Conservation (phyloP, 2,888 invertebrate genomes). For the Caenorhabditis japonica region DNA sequence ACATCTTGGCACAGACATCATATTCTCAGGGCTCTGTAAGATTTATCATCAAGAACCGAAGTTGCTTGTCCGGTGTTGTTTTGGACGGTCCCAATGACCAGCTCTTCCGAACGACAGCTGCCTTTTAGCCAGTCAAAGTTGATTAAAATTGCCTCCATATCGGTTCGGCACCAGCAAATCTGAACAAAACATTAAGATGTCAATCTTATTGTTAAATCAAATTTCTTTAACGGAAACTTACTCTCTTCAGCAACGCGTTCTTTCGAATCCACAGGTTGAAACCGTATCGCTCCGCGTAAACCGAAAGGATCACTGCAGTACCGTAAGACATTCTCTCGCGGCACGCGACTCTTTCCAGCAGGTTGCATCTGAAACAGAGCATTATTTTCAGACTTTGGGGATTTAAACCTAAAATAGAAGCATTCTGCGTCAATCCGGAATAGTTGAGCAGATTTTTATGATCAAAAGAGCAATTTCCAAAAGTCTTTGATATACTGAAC, state of each 20-base stretch:
- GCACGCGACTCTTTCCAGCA: slow-evolving; percentile 59
- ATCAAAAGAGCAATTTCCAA: no score
- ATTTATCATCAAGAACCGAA: slow-evolving; percentile 27
- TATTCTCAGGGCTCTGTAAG: slow-evolving; percentile 27
- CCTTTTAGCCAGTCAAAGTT: slow-evolving; percentile 48
- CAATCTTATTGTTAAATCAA: slow-evolving; percentile 58
- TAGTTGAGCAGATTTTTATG: no score
- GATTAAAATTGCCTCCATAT: slow-evolving; percentile 32
- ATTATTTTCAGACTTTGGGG: no score
- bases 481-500: no score
- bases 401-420: no score
- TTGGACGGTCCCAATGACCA: slow-evolving; percentile 15
- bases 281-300: slow-evolving; percentile 68
- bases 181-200: slow-evolving; percentile 3
- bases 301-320: slow-evolving; percentile 84
- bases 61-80: slow-evolving; percentile 6
- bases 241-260: slow-evolving; percentile 83
- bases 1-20: no score
- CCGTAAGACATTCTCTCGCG: slow-evolving; percentile 86
- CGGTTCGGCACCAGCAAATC: slow-evolving; percentile 55
- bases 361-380: slow-evolving; percentile 51
- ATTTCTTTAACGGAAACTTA: slow-evolving; percentile 71
- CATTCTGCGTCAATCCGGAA: no score
- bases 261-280: slow-evolving; percentile 81
- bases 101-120: slow-evolving; percentile 10